Base-by-base conservation (phyloP, 2,888 invertebrate species). In the Apamea monoglypha region DNA sequence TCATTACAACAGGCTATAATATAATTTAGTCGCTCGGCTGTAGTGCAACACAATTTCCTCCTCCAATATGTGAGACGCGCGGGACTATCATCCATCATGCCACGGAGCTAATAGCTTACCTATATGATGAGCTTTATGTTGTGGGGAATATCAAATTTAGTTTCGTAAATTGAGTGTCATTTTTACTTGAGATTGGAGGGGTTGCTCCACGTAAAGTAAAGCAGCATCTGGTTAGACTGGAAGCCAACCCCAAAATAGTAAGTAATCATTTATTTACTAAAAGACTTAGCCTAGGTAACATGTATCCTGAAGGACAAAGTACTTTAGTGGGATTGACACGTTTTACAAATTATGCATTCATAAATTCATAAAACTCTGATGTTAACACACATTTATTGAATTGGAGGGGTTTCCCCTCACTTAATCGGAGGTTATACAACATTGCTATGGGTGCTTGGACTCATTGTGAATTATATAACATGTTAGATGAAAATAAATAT, bases 81-180 rank as follows among this genome's bases (percentile, higher is more conserved):
- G 76, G 53, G 72, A 61, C 56, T 21, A 64, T 75, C 88, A 88
- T 88, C 89, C 82, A 88, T 88, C 90, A 88, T 66, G 47, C 66
- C 68, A 50, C 71, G 36, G 29, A 78, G 74, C 85, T 82, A 82
- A 88, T 84, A 82, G 76, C 68, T 66, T 78, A 78, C 66, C 68
- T 86, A 59, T 80, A 80, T 67, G 70, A 80, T 67, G 70, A 85
- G 44, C 84, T 64, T 53, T 21, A 70, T 83, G 68, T 56, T 29
- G 29, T 10, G 40, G 12, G 32, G 61, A 69, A 87, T 84, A 87
- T 87, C 68, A 75, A 84, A 83, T 80, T 74, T 78, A 79, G 67
- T 78, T 72, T 87, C 66, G 36, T 69, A 84, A 78, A 83, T 78
- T 87, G 44, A 78, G 84, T 74, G 61, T 78, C 16, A 69, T 47